Conservation (phyloP, 1,140 invertebrate genomes). For the Danaus plexippus region DNA sequence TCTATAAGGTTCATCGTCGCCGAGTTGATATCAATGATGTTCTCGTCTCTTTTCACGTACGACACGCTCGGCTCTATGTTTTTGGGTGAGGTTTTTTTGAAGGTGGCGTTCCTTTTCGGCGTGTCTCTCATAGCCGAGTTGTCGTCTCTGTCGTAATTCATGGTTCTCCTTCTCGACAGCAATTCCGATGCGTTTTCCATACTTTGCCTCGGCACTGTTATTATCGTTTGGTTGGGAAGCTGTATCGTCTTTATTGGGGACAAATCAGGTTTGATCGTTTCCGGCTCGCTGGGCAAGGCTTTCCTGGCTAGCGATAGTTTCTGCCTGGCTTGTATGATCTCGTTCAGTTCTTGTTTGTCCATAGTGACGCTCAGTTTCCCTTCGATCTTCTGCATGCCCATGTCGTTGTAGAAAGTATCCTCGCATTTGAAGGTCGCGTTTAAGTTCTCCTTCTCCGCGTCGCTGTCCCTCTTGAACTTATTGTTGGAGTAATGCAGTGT, state of each 20-base stretch:
- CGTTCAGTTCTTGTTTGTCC: conserved; percentile 63
- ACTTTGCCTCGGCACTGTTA: conserved; percentile 54
- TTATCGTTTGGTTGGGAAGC: conserved; percentile 50
- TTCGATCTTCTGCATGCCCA: conserved; percentile 46
- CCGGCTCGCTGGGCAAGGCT: conserved; percentile 48
- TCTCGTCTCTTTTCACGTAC: conserved; percentile 48
- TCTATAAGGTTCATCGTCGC: conserved; percentile 57
- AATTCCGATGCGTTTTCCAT: conserved; percentile 60
- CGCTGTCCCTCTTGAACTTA: conserved; percentile 42
- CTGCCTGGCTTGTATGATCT: conserved; percentile 62
- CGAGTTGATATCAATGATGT: conserved; percentile 63
- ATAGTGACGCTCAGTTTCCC: conserved; percentile 58
- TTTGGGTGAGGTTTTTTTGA: conserved; percentile 57
- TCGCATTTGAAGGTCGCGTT: conserved; percentile 52
- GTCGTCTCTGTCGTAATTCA: conserved; percentile 34
- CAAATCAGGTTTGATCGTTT: conserved; percentile 39
- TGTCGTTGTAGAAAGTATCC: conserved; percentile 61
- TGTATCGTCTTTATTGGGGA: conserved; percentile 55
- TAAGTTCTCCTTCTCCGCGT: conserved; percentile 59
- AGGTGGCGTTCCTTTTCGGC: conserved; percentile 64
- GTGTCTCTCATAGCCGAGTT: conserved; percentile 47
- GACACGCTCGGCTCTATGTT: conserved; percentile 52
- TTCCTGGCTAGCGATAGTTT: conserved; percentile 58
- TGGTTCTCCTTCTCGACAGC: conserved; percentile 46
- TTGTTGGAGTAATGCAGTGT: conserved; percentile 58